A percentile compares a stretch with the other conserved stretches of the same genome.
These are phyloP conservation scores for Rhorus exstirpatorius DNA, from an alignment of 2,888 invertebrate species.

Conservation along the genomic window DNA sequence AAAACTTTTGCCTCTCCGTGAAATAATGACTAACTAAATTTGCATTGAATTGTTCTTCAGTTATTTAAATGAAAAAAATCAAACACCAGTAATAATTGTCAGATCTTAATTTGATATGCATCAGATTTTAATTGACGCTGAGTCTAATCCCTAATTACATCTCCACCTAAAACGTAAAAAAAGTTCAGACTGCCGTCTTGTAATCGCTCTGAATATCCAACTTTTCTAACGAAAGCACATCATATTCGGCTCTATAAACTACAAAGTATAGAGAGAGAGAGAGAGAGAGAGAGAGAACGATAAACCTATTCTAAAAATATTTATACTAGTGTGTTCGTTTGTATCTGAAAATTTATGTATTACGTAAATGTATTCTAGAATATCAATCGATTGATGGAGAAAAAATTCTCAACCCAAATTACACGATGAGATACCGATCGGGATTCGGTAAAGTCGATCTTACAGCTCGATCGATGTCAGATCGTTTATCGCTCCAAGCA, in stretches of 20 bases:
- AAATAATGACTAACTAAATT: too few relatives aligned
- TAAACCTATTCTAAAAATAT: slow-evolving; percentile 61
- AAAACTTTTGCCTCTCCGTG: too few relatives aligned
- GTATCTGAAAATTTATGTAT: slow-evolving; percentile 50
- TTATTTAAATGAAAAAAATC: too few relatives aligned
- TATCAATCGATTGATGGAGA: slow-evolving; percentile 19
- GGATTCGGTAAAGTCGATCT: too few relatives aligned
- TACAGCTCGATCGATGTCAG: not conserved
- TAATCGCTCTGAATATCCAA: not conserved
- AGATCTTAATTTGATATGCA: not conserved
- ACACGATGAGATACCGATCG: not conserved
- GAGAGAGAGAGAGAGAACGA: slow-evolving; percentile 55
- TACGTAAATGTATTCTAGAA: slow-evolving; percentile 43
- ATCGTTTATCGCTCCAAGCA: not conserved
- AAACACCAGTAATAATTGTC: not conserved
- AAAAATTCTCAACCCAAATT: not conserved
- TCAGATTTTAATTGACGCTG: too few relatives aligned
- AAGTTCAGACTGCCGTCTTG: too few relatives aligned
- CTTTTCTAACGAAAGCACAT: slow-evolving; percentile 42
- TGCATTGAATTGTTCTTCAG: too few relatives aligned
- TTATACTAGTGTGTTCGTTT: slow-evolving; percentile 15
- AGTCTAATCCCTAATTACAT: too few relatives aligned
- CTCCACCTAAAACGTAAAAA: too few relatives aligned
- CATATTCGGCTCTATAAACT: slow-evolving; percentile 57
- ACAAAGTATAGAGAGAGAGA: slow-evolving; percentile 38